Evolutionary conservation across 2,888 invertebrate species (phyloP).

Genomic region (Eupeodes luniger): DNA sequence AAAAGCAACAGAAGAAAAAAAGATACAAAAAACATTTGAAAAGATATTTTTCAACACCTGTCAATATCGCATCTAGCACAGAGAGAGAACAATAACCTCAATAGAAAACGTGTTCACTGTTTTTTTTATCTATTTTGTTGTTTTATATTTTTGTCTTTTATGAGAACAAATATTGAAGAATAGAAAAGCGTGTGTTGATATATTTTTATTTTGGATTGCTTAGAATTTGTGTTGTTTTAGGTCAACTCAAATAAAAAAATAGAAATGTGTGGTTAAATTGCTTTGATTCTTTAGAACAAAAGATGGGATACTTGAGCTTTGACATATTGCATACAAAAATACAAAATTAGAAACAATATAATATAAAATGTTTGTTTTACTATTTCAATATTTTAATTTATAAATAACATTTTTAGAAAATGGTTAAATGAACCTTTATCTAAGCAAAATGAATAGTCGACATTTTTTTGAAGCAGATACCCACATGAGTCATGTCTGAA

Average conservation of each 20-base stretch:
- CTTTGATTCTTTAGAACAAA: neutral
- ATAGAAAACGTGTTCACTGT: constrained; percentile 30
- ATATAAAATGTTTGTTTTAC: too few species aligned
- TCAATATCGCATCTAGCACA: constrained; percentile 3
- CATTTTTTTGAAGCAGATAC: too few species aligned
- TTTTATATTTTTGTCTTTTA: neutral
- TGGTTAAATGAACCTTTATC: too few species aligned
- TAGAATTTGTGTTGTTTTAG: constrained; percentile 12
- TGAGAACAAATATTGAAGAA: neutral
- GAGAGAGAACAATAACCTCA: constrained; percentile 24
- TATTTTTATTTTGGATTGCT: neutral
- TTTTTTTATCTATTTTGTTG: neutral
- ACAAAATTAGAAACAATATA: too few species aligned
- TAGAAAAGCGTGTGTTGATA: neutral
- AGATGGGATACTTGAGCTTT: neutral
- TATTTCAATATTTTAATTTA: too few species aligned
- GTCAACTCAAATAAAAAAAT: constrained; percentile 1
- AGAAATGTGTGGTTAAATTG: neutral
- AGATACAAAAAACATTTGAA: constrained; percentile 9
- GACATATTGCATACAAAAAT: neutral
- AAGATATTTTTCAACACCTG: constrained; percentile 17
- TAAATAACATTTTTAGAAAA: too few species aligned
- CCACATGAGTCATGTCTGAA: too few species aligned
- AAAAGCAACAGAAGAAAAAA: neutral
- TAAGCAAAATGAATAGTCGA: too few species aligned